Base-by-base conservation (phyloP, 2,888 invertebrate genomes). In the Tiphia femorata region DNA sequence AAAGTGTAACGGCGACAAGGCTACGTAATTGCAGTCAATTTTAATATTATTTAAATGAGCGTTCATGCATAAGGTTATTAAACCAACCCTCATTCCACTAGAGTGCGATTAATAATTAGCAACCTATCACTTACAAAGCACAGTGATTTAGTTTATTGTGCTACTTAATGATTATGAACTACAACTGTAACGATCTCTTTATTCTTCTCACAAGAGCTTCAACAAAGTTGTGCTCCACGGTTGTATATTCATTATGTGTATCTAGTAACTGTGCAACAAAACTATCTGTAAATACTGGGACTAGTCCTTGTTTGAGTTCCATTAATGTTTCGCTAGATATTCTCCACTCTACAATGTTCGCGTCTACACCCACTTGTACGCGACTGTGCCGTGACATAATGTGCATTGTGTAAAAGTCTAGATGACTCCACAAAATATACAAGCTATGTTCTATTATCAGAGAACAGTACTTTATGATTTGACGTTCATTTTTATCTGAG, bases 151-250 rank as follows among this genome's bases (percentile, higher is more conserved):
- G n/a, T n/a, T n/a, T n/a, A n/a, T n/a, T 19, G 20, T 19, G 57
- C 83, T 80, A 86, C 68, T 86, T 85, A 33, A 88, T 84, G 62
- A 89, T 87, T 35, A 92, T 91, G 85, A 93, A 94, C n/a, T n/a
- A n/a, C n/a, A n/a, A n/a, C 83, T 94, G 94, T 64, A 94, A 87
- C 73, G 93, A 87, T 58, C 90, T 88, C 82, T 94, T 93, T 67
- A 94, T 91, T 79, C 94, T 90, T 64, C 93, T 89, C 47, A 94
- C 81, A 6, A 94, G 84, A 0, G 91, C 90, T 80, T 92, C 91
- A 19, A 92, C 86, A 80, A 93, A 92, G 42, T 88, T 88, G 72
- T 88, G 89, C 66, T 92, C 90, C 2, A 88, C 84, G 6, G 87
- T 85, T 7, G 90, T 86, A 69, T 90, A 88, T 73, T 88, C 89